Evolutionary conservation across 2,113 vertebrate species (phyloP).

Genomic region (Psilopsiagon aurifrons): DNA sequence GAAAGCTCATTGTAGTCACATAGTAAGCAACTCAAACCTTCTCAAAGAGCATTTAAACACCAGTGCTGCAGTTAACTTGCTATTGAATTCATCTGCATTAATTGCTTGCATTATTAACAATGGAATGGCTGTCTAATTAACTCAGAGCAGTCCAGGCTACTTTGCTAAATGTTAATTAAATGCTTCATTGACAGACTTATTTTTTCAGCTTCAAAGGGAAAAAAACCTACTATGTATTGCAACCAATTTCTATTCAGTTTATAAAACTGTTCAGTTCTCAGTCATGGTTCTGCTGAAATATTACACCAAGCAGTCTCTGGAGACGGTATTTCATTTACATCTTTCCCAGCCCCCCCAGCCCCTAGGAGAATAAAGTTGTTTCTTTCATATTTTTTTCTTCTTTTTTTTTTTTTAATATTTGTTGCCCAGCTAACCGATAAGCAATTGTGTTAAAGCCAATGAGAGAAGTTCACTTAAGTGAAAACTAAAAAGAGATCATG

Average conservation of each 20-base stretch:
- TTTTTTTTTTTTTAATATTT: background rate
- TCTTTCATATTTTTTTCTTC: background rate
- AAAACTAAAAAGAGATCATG: background rate
- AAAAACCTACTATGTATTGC: background rate
- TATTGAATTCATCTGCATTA: background rate
- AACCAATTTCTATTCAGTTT: background rate
- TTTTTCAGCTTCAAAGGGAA: background rate
- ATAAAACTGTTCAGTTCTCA: background rate
- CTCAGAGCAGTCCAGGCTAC: background rate
- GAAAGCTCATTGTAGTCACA: background rate
- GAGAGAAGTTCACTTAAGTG: background rate
- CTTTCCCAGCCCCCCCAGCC: background rate
- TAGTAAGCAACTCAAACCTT: background rate
- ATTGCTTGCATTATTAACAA: slow-evolving; percentile 27
- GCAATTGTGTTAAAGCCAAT: background rate
- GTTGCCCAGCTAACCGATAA: background rate
- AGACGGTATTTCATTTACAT: background rate
- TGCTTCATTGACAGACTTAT: background rate
- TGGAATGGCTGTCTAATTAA: background rate
- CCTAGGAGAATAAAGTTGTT: background rate
- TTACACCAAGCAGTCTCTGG: background rate
- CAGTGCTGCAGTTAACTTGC: background rate
- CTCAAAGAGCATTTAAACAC: background rate
- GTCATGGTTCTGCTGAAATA: background rate
- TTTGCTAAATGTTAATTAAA: slow-evolving; percentile 24